Evolutionary conservation across 2,113 vertebrate genomes (phyloP).

Genomic region (Oxygymnocypris stewartii): DNA sequence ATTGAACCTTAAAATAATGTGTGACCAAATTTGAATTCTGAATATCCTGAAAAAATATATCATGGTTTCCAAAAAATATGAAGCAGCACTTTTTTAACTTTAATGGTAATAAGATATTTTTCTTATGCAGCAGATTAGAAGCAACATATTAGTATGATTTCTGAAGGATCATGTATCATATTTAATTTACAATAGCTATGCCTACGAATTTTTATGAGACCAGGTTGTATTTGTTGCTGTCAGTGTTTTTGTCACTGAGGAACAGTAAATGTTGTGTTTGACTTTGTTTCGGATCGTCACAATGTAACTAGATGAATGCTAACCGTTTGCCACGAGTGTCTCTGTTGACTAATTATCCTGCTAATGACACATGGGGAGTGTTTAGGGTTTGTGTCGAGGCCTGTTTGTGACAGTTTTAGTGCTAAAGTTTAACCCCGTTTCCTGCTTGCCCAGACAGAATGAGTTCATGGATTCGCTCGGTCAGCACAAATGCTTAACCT

Average conservation of each 20-base stretch:
- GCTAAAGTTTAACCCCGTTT: conserved; percentile 75
- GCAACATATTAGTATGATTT: not conserved
- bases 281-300: not conserved
- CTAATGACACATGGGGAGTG: not conserved
- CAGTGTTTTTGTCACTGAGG: not conserved
- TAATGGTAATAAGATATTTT: not conserved
- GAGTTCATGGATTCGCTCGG: conserved; percentile 53
- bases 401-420: conserved; percentile 42
- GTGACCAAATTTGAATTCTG: no score
- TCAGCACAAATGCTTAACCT: conserved; percentile 69
- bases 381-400: not conserved
- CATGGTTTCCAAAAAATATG: not conserved
- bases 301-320: not conserved
- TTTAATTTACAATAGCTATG: no score
- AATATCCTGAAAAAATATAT: not conserved
- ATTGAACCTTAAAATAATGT: no score
- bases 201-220: no score
- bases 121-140: not conserved
- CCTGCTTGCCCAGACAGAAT: conserved; percentile 62
- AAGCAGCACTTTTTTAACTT: not conserved
- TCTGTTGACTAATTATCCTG: not conserved
- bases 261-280: not conserved
- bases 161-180: not conserved
- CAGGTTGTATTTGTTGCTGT: not conserved
- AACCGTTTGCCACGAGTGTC: not conserved